Base-by-base conservation (phyloP, 2,113 vertebrate genomes). In the Rhynchomys soricoides region DNA sequence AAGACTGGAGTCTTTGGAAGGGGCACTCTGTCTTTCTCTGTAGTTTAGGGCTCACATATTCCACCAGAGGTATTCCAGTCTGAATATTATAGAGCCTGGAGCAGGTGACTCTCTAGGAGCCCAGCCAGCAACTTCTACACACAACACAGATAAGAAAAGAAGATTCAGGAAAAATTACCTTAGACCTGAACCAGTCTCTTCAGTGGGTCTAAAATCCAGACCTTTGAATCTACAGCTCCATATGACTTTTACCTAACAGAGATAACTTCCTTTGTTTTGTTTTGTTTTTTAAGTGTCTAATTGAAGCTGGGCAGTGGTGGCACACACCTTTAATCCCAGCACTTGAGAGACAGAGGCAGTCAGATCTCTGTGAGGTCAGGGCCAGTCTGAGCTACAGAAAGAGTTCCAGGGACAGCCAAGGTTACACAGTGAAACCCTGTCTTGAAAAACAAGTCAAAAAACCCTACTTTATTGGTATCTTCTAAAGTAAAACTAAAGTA, bases 151-250 rank as follows among this genome's bases (percentile, higher is more conserved):
- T 59, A 59, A 97, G 55, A 97, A 93, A 93, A 24, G n/a, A 77
- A 12, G 16, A 31, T 64, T 83, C 17, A 34, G 43, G 91, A 73
- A 26, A 96, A 96, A 75, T 3, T 17, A 68, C 26, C 17, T 57
- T 83, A 70, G 4, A 71, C 62, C 62, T 87, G 5, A 11, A 75
- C 73, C 17, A 89, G 12, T 74, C 22, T 31, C 17, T n/a, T 86
- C 48, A 64, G 48, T 45, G 52, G 43, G 12, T 34, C 37, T 88
- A 96, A 97, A 97, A 79, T 96, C n/a, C 75, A 81, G 50, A 43
- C 73, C 83, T 96, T 90, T 92, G 62, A 62, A 81, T 55, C 68
- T 90, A 55, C 83, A 90, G 48, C 78, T 93, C 50, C 77, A 87
- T 31, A 66, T 0, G 0, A 94, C 79, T 93, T 93, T 45, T 50